Evolutionary conservation across 2,888 invertebrate species (phyloP).

Genomic region (Pedicia rivosa): DNA sequence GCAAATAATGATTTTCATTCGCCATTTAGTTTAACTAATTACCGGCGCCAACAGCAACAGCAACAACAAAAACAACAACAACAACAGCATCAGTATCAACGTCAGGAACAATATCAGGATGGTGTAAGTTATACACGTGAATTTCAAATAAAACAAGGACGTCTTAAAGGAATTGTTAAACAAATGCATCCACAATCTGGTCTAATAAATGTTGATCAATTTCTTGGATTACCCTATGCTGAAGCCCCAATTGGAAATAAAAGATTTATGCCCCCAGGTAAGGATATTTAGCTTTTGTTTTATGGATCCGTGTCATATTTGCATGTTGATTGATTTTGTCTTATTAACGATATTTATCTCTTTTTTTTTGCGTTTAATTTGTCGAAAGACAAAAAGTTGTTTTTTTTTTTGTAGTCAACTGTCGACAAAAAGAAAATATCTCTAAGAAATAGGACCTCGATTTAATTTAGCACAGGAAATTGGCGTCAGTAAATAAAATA

Average conservation of each 20-base stretch:
- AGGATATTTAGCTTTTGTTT: constrained; percentile 12
- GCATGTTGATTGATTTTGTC: too few species aligned
- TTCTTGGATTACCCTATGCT: constrained; percentile 66
- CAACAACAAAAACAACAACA: too few species aligned
- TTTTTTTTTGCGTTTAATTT: too few species aligned
- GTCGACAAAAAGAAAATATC: too few species aligned
- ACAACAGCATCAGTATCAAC: too few species aligned
- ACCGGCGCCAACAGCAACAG: neutral
- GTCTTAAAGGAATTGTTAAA: constrained; percentile 48
- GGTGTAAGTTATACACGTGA: constrained; percentile 37
- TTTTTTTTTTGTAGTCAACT: too few species aligned
- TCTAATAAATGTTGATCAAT: constrained; percentile 53
- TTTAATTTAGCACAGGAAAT: too few species aligned
- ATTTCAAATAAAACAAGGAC: constrained; percentile 49
- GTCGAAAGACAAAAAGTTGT: too few species aligned
- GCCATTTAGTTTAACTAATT: neutral
- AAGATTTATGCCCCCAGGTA: constrained; percentile 74
- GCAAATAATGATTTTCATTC: neutral
- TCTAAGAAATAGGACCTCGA: too few species aligned
- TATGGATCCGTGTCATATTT: neutral
- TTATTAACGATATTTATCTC: too few species aligned
- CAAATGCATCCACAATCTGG: constrained; percentile 42
- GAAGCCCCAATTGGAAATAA: constrained; percentile 57
- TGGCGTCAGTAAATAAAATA: too few species aligned
- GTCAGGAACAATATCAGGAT: constrained; percentile 12